Evolutionary conservation across 2,113 vertebrate species (phyloP).

Genomic region (Myiozetetes cayanensis): DNA sequence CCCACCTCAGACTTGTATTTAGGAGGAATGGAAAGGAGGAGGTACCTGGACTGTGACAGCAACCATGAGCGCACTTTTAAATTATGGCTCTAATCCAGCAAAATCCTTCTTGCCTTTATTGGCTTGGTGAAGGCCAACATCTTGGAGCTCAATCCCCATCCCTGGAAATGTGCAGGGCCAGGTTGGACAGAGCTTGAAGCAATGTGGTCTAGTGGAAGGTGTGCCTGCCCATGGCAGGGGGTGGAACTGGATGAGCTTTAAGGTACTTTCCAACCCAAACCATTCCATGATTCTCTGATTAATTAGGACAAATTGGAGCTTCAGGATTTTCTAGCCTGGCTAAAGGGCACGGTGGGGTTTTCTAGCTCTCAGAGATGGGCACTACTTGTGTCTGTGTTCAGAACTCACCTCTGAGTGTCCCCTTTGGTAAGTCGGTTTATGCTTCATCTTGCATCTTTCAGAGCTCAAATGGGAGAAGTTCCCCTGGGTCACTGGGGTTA

Average conservation of each 20-base stretch:
- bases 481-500: accelerated
- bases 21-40: neutral
- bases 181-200: neutral
- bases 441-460: neutral
- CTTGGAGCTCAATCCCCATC: neutral
- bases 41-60: neutral
- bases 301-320: neutral
- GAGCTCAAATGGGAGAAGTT: neutral
- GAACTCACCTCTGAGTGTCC: neutral
- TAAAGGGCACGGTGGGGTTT: neutral
- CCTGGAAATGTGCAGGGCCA: neutral
- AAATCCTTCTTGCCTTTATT: neutral
- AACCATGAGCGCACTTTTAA: neutral
- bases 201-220: neutral
- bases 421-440: neutral
- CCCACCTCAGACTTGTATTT: neutral
- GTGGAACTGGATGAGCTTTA: neutral
- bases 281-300: neutral
- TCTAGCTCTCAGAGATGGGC: neutral
- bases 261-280: neutral
- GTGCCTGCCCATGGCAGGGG: neutral
- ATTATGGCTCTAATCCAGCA: neutral
- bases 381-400: neutral
- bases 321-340: neutral
- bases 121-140: neutral